A percentile compares a stretch with the other conserved stretches of the same genome.
Evolutionary conservation across 2,113 vertebrate genomes (phyloP).

Genomic region (Butastur rufipennis): DNA sequence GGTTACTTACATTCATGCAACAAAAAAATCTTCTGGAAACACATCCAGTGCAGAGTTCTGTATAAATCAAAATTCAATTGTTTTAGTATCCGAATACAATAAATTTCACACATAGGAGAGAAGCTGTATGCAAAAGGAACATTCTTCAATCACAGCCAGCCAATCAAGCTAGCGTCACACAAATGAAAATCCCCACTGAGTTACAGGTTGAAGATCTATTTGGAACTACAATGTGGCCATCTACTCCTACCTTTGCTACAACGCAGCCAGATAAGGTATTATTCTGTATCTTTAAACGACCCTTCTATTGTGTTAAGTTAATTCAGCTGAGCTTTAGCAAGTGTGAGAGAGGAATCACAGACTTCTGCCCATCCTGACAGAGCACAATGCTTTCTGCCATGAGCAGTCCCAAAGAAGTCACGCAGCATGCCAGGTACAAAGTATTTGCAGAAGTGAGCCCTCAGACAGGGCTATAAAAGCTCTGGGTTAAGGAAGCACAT

Average conservation of each 20-base stretch:
- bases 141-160: constrained; percentile 5
- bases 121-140: constrained; percentile 3
- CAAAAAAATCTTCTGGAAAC: neutral
- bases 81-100: neutral
- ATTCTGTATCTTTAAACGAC: constrained; percentile 4
- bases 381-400: neutral
- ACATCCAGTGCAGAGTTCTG: neutral
- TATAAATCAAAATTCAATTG: constrained; percentile 32
- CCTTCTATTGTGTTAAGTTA: neutral
- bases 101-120: neutral
- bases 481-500: constrained; percentile 36
- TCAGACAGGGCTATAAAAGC: constrained; percentile 23
- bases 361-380: neutral
- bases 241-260: constrained; percentile 6
- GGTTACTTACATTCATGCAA: neutral
- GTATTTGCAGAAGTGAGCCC: constrained; percentile 7
- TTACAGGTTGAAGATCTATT: neutral
- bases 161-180: neutral
- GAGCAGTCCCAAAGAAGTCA: constrained; percentile 17
- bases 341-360: constrained; percentile 1
- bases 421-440: neutral
- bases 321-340: constrained; percentile 15
- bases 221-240: neutral
- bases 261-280: constrained; percentile 9
- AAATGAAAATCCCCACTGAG: constrained; percentile 29